Percentiles rank a stretch among this genome's conserved stretches.
Conservation (phyloP, 2,888 invertebrate species). For the Ormyrus pomaceus region DNA sequence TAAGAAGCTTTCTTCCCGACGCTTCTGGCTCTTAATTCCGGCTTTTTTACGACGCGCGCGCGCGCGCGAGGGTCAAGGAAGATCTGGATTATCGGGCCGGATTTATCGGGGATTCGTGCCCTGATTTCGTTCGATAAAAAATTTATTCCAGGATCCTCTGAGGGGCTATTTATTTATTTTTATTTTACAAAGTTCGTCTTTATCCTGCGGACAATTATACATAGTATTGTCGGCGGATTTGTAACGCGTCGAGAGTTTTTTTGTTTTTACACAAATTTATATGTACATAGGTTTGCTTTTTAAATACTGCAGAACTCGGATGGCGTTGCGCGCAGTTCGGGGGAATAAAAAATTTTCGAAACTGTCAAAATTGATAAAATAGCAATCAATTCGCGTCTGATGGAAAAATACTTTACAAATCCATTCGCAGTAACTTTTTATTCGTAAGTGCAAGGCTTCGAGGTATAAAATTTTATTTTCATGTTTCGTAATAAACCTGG, state of each 20-base stretch:
- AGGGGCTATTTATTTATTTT: background rate
- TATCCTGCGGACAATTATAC: background rate
- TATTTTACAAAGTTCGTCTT: background rate
- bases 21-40: too few species aligned
- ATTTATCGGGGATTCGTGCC: background rate
- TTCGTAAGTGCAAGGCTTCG: background rate
- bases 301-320: too few species aligned
- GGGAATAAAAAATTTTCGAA: constrained; percentile 1
- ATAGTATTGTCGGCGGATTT: background rate
- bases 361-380: constrained; percentile 14
- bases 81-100: background rate
- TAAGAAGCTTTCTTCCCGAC: background rate
- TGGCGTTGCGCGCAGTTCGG: background rate
- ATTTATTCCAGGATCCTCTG: background rate
- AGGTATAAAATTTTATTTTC: background rate
- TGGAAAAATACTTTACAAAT: background rate
- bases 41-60: background rate
- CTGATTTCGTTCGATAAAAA: background rate
- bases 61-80: too few species aligned
- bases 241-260: too few species aligned
- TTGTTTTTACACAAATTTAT: too few species aligned
- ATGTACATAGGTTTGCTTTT: too few species aligned
- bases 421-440: too few species aligned
- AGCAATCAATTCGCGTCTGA: constrained; percentile 3
- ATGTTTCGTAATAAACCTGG: too few species aligned